These are phyloP conservation scores for Dreissena rostriformis DNA, from an alignment of 1,140 invertebrate species.

Conservation along the genomic window DNA sequence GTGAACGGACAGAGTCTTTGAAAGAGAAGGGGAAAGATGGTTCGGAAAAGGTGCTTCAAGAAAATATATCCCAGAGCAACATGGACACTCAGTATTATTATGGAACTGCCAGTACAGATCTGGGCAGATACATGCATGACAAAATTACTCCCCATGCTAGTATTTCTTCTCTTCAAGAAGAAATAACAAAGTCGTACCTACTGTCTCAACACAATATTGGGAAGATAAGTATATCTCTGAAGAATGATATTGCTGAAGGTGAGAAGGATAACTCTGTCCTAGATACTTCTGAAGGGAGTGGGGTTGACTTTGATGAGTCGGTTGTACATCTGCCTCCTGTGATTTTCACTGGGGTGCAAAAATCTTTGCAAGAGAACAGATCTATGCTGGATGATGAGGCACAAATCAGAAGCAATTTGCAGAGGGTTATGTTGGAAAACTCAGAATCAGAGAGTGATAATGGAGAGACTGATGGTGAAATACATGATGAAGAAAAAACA, in stretches of 20 bases:
- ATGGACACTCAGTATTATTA: conserved; percentile 43
- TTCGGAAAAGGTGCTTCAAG: conserved; percentile 40
- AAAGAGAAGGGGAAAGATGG: conserved; percentile 23
- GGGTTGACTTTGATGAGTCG: conserved; percentile 35
- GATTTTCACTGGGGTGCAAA: conserved; percentile 34
- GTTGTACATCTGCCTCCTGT: conserved; percentile 27
- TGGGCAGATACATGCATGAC: conserved; percentile 33
- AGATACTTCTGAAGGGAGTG: not conserved
- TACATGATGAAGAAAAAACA: not conserved
- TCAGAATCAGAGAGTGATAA: conserved; percentile 24
- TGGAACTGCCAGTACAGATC: conserved; percentile 29
- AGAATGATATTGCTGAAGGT: conserved; percentile 8
- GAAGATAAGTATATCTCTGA: not conserved
- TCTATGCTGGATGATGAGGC: conserved; percentile 51
- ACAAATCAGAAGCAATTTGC: conserved; percentile 42
- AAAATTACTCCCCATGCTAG: conserved; percentile 29
- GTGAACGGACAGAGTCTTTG: not conserved
- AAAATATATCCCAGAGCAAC: conserved; percentile 39
- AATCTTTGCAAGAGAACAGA: conserved; percentile 49
- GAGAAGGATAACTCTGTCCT: conserved; percentile 13
- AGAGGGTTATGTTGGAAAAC: conserved; percentile 43
- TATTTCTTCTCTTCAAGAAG: conserved; percentile 49
- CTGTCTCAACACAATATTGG: conserved; percentile 18
- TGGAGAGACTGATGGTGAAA: not conserved
- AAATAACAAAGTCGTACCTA: conserved; percentile 46